Conservation (phyloP, 2,113 vertebrate species). For the Picathartes gymnocephalus region DNA sequence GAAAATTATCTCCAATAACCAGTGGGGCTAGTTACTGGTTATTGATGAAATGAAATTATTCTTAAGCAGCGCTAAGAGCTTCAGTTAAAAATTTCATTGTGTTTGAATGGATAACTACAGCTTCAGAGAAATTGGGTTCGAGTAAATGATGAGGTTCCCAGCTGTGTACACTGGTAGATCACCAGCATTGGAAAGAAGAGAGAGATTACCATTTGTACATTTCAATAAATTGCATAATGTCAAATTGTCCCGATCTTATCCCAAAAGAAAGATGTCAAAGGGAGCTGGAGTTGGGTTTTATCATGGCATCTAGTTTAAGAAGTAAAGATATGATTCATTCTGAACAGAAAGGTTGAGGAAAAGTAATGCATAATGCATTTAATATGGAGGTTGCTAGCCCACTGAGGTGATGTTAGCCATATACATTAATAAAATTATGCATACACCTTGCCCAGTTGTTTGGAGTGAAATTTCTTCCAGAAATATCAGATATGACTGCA, state of each 20-base stretch:
- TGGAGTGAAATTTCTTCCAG: neutral
- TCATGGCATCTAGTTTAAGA: neutral
- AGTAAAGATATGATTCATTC: neutral
- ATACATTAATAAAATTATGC: neutral
- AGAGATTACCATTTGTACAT: slow-evolving; percentile 4
- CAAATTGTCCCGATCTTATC: neutral
- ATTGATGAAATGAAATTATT: neutral
- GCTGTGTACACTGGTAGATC: neutral
- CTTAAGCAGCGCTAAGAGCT: slow-evolving; percentile 23
- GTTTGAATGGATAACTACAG: slow-evolving; percentile 36
- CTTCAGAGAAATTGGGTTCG: slow-evolving; percentile 15
- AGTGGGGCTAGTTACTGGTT: neutral
- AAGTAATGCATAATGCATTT: slow-evolving; percentile 1
- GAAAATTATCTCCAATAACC: slow-evolving; percentile 19
- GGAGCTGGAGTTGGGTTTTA: neutral
- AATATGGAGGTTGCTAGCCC: neutral
- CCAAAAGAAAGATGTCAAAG: neutral
- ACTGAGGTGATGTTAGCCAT: neutral
- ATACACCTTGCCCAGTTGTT: neutral
- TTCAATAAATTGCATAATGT: neutral
- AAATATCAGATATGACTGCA: neutral
- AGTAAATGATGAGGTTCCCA: slow-evolving; percentile 1
- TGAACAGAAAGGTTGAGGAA: neutral
- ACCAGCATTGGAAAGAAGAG: neutral
- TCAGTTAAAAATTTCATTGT: slow-evolving; percentile 34